A percentile compares a stretch with the other conserved stretches of the same genome.
Conservation (phyloP, 2,888 invertebrate genomes). For the Latrodectus elegans region DNA sequence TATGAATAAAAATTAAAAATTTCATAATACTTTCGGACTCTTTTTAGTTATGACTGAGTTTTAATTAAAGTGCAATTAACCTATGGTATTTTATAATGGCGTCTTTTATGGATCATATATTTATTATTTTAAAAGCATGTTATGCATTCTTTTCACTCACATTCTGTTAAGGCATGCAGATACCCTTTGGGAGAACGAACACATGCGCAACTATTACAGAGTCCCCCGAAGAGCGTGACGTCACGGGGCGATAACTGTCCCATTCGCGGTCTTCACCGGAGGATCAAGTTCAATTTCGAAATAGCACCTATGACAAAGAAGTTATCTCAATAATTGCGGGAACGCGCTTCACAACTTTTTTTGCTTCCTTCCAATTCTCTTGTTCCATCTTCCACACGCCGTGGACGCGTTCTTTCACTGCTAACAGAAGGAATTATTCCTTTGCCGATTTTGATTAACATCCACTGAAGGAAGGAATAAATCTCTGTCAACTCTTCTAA, state of each 20-base stretch:
- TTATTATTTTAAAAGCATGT: too few relatives aligned
- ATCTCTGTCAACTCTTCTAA: not conserved
- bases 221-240: slow-evolving; percentile 1
- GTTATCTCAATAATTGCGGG: slow-evolving; percentile 29
- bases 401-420: not conserved
- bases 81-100: too few relatives aligned
- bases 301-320: slow-evolving; percentile 6
- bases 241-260: slow-evolving; percentile 9
- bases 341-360: not conserved
- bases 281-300: slow-evolving; percentile 50
- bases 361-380: not conserved
- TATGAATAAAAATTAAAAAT: too few relatives aligned
- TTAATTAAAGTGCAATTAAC: too few relatives aligned
- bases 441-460: not conserved
- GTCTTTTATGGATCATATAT: too few relatives aligned
- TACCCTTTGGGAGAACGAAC: too few relatives aligned
- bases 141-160: too few relatives aligned
- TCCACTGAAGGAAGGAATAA: not conserved
- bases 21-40: too few relatives aligned
- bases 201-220: too few relatives aligned
- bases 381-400: not conserved
- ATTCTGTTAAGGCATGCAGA: too few relatives aligned
- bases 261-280: not conserved
- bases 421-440: not conserved
- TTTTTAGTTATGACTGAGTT: too few relatives aligned